These are phyloP conservation scores for Pteropus rufus DNA, from an alignment of 2,797 vertebrate species.

Conservation along the genomic window DNA sequence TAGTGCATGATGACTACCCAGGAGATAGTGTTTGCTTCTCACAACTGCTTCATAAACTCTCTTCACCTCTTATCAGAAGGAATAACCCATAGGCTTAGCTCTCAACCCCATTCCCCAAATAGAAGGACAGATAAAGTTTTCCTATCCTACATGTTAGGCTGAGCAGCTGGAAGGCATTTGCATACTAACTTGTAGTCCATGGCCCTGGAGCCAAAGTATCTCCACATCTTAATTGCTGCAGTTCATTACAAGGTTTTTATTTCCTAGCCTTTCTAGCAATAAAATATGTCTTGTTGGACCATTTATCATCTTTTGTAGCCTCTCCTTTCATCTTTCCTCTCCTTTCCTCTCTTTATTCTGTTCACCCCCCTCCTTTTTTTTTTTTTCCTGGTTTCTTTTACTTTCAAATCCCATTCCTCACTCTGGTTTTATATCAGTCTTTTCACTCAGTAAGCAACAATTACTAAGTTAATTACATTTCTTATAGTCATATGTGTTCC, in stretches of 20 bases:
- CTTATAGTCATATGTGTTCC: neutral
- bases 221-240: neutral
- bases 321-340: neutral
- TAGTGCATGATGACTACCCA: neutral
- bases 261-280: neutral
- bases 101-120: neutral
- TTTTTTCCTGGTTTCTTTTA: neutral
- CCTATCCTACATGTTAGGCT: neutral
- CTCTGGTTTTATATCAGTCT: neutral
- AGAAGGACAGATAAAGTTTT: neutral
- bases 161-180: constrained; percentile 3
- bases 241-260: neutral
- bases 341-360: neutral
- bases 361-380: neutral
- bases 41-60: neutral
- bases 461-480: neutral
- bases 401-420: neutral
- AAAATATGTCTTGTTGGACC: neutral
- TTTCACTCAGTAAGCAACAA: neutral
- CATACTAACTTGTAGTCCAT: neutral
- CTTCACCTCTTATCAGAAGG: neutral
- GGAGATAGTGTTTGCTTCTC: neutral
- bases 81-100: neutral
- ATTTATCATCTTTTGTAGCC: neutral
- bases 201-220: neutral